Percentiles rank a stretch among this genome's conserved stretches.
Evolutionary conservation across 92 coral and sea anemone genomes (phyloP).

Genomic region (Hydrozoanthus gracilis): DNA sequence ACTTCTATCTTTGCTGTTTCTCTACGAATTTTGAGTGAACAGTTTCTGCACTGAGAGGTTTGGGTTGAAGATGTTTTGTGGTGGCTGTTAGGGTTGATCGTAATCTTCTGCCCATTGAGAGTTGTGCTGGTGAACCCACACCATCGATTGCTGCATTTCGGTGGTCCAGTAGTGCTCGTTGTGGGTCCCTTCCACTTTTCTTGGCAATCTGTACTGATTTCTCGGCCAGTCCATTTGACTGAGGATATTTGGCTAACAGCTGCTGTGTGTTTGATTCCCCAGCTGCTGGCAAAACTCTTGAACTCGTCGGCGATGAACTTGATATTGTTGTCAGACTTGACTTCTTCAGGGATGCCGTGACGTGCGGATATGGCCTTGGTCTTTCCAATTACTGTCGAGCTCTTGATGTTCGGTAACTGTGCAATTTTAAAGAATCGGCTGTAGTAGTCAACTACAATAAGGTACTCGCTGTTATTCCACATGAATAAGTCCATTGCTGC

Average conservation of each 20-base stretch:
- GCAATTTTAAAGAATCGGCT: slow-evolving; percentile 22
- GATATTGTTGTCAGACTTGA: slow-evolving; percentile 30
- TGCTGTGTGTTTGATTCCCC: slow-evolving; percentile 36
- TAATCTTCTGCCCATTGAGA: slow-evolving; percentile 43
- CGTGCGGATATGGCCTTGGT: slow-evolving; percentile 1
- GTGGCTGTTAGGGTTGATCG: slow-evolving; percentile 40
- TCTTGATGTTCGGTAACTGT: neutral
- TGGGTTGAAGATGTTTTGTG: slow-evolving; percentile 36
- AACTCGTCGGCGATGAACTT: slow-evolving; percentile 1
- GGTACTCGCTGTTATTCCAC: slow-evolving; percentile 15
- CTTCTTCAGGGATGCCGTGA: slow-evolving; percentile 21
- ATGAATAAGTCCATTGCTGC: slow-evolving; percentile 19
- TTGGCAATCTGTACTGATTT: slow-evolving; percentile 44
- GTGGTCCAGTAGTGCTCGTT: slow-evolving; percentile 42
- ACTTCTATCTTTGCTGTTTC: slow-evolving; percentile 32
- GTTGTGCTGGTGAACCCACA: slow-evolving; percentile 45
- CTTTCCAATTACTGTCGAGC: slow-evolving; percentile 9
- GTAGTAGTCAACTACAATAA: slow-evolving; percentile 38
- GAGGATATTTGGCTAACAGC: slow-evolving; percentile 27
- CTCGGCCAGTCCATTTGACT: slow-evolving; percentile 50
- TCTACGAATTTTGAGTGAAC: slow-evolving; percentile 24
- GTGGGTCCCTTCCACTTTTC: slow-evolving; percentile 20
- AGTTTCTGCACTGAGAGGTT: slow-evolving; percentile 21
- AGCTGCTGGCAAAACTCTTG: slow-evolving; percentile 25
- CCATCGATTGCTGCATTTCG: slow-evolving; percentile 36